These are phyloP conservation scores for Mus spicilegus DNA, from an alignment of 2,113 vertebrate species.

Conservation along the genomic window DNA sequence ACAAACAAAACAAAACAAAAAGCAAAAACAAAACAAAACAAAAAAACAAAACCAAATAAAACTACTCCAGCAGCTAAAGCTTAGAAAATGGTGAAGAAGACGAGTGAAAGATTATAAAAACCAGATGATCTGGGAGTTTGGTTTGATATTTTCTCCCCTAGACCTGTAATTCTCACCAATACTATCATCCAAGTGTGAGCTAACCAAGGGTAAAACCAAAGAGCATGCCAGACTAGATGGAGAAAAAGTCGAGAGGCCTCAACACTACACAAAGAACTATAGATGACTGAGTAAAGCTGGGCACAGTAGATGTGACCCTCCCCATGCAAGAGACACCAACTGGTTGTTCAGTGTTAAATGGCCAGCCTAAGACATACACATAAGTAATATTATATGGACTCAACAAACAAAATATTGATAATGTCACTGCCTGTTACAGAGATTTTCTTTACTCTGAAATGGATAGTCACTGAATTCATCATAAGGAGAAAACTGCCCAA, in stretches of 20 bases:
- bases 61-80: background rate
- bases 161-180: background rate
- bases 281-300: background rate
- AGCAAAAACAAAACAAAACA: no score
- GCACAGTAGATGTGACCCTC: background rate
- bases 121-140: background rate
- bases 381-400: background rate
- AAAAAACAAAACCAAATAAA: background rate
- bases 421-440: background rate
- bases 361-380: background rate
- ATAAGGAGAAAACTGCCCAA: background rate
- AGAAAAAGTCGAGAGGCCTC: background rate
- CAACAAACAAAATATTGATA: background rate
- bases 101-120: background rate
- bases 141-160: background rate
- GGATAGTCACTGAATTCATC: background rate
- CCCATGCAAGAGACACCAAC: background rate
- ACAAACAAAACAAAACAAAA: background rate
- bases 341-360: background rate
- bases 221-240: background rate
- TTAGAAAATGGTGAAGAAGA: background rate
- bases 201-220: background rate
- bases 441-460: background rate
- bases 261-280: background rate
- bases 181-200: background rate